Percentiles rank a stretch among this genome's conserved stretches.
Conservation (phyloP, 2,113 vertebrate genomes). For the Suricata suricatta region DNA sequence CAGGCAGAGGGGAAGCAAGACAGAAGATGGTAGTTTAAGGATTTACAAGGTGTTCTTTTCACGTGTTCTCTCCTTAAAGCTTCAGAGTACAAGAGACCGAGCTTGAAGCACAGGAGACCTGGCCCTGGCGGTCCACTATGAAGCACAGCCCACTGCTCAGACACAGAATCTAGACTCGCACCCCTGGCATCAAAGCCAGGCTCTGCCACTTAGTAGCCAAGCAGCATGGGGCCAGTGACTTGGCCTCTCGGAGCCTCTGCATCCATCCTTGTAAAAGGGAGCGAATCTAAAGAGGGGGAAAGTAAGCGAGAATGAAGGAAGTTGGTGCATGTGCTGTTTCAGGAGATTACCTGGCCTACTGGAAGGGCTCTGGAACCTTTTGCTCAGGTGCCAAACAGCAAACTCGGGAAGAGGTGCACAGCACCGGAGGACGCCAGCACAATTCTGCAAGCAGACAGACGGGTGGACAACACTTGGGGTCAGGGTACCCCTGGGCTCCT, state of each 20-base stretch:
- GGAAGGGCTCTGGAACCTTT: not conserved
- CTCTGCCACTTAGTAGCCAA: not conserved
- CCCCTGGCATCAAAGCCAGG: not conserved
- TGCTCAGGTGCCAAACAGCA: not conserved
- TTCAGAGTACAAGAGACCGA: not conserved
- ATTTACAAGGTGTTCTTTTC: not conserved
- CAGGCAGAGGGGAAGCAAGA: not conserved
- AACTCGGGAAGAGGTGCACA: not conserved
- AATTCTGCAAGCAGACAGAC: not conserved
- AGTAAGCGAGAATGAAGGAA: not conserved
- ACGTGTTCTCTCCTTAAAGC: not conserved
- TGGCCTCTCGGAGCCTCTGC: not conserved
- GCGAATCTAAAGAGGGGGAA: no score
- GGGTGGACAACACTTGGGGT: not conserved
- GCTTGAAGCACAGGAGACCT: not conserved
- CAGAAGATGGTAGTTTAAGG: not conserved
- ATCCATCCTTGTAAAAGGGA: not conserved
- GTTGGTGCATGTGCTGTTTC: not conserved
- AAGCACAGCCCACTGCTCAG: not conserved
- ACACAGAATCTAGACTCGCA: not conserved
- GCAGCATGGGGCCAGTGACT: not conserved
- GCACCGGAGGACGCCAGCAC: rapidly evolving
- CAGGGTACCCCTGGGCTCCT: not conserved
- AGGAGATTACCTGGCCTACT: not conserved
- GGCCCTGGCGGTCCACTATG: not conserved